Evolutionary conservation across 92 coral and sea anemone species (phyloP).

Genomic region (Muricea muricata): DNA sequence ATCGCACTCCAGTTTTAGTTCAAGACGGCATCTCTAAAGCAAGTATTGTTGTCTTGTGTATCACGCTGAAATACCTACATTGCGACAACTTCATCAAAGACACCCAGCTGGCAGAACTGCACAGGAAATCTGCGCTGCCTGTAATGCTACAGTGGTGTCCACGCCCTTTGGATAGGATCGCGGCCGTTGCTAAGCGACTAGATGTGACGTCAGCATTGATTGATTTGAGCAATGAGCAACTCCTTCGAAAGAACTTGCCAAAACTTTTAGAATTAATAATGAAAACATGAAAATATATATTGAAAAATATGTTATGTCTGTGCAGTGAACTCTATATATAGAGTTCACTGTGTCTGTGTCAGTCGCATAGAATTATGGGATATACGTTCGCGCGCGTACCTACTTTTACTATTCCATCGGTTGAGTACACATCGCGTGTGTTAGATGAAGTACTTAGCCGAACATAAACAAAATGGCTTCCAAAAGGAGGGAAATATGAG

Average conservation of each 20-base stretch:
- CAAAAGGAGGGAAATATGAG: not conserved
- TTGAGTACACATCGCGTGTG: not conserved
- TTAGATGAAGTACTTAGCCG: not conserved
- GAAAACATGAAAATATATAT: not conserved
- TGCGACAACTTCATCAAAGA: slow-evolving; percentile 92
- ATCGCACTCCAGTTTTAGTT: slow-evolving; percentile 73
- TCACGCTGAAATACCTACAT: slow-evolving; percentile 85
- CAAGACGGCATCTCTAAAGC: slow-evolving; percentile 81
- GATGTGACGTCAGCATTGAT: slow-evolving; percentile 80
- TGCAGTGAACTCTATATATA: too few relatives aligned
- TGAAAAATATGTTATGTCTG: too few relatives aligned
- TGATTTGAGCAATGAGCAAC: slow-evolving; percentile 89
- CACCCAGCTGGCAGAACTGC: slow-evolving; percentile 76
- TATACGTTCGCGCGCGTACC: not conserved
- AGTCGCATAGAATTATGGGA: not conserved
- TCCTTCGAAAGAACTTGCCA: slow-evolving; percentile 69
- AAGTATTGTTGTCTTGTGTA: slow-evolving; percentile 81
- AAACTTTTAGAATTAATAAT: slow-evolving; percentile 10
- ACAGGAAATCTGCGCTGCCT: slow-evolving; percentile 85
- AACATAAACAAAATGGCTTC: slow-evolving; percentile 8
- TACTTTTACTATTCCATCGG: not conserved
- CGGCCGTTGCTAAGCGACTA: slow-evolving; percentile 67
- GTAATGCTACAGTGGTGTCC: slow-evolving; percentile 88
- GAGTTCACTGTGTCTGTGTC: too few relatives aligned
- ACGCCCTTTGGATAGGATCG: slow-evolving; percentile 88